Conservation (phyloP, 2,113 vertebrate species). For the Hystrix cristata region DNA sequence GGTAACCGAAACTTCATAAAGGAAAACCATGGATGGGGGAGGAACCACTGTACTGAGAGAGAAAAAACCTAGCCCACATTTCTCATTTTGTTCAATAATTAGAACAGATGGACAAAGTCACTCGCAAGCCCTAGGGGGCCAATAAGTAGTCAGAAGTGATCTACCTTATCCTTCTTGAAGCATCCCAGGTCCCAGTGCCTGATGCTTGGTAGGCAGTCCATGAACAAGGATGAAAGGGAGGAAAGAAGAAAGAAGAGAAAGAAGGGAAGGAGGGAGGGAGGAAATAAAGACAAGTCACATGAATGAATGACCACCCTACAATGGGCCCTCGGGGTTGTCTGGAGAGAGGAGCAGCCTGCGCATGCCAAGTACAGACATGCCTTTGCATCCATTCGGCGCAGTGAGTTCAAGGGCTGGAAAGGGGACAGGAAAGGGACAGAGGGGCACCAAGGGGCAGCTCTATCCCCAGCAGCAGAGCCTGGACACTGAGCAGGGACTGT, state of each 20-base stretch:
- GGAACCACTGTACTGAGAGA: neutral
- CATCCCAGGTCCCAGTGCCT: neutral
- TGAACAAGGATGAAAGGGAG: neutral
- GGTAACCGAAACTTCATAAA: neutral
- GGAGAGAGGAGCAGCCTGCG: neutral
- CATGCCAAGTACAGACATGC: accelerated
- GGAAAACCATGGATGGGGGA: neutral
- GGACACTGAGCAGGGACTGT: neutral
- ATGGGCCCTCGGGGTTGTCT: neutral
- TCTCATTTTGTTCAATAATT: neutral
- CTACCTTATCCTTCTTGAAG: neutral
- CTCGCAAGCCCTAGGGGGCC: neutral
- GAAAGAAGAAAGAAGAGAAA: neutral
- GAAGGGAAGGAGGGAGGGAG: neutral
- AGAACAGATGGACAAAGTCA: neutral
- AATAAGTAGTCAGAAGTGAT: neutral
- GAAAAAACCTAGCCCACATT: neutral
- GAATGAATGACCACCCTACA: neutral
- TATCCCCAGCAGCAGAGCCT: neutral
- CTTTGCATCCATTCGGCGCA: neutral
- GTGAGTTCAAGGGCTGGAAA: neutral
- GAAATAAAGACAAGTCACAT: neutral
- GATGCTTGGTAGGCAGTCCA: neutral
- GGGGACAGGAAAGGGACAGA: neutral
- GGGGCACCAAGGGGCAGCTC: neutral